Evolutionary conservation across 2,888 invertebrate species (phyloP).

Genomic region (Spisula subtruncata): DNA sequence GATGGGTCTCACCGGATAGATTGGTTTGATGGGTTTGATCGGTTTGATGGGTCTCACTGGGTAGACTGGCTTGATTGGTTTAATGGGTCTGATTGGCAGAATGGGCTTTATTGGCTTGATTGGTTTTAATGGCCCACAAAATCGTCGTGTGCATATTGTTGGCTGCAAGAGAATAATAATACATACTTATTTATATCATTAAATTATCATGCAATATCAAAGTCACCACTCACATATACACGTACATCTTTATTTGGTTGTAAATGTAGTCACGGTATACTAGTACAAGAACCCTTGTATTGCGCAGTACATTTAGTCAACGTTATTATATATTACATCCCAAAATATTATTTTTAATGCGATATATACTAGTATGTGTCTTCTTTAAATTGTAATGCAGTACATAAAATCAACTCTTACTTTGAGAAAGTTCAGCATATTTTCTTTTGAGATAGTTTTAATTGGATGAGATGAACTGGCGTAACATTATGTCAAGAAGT

Average conservation of each 20-base stretch:
- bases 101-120: constrained; percentile 3
- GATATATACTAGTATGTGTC: no score
- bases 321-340: no score
- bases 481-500: no score
- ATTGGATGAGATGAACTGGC: no score
- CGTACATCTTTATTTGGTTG: neutral
- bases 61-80: neutral
- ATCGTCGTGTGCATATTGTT: constrained; percentile 29
- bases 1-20: neutral
- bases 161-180: constrained; percentile 26
- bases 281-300: no score
- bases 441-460: no score
- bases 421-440: no score
- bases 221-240: neutral
- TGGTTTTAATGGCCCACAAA: constrained; percentile 37
- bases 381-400: no score
- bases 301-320: no score
- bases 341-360: no score
- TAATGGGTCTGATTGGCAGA: neutral
- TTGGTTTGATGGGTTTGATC: neutral
- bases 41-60: constrained; percentile 18
- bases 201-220: neutral
- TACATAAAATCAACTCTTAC: no score
- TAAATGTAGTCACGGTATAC: neutral
- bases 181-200: no score